Conservation (phyloP, 2,113 vertebrate genomes). For the Nycticryphes semicollaris region DNA sequence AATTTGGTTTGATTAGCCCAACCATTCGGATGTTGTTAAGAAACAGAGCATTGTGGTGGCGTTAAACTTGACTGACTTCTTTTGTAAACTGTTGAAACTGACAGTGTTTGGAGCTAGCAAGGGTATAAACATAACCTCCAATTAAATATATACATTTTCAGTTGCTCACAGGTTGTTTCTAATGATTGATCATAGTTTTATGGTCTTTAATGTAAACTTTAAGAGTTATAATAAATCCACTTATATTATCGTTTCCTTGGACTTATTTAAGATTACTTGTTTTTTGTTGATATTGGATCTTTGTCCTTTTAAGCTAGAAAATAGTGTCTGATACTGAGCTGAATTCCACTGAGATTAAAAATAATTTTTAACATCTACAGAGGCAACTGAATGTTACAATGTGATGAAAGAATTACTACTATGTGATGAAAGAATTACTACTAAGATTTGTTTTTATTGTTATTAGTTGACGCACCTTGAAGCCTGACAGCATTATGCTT, state of each 20-base stretch:
- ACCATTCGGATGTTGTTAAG: background rate
- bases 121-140: background rate
- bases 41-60: background rate
- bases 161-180: background rate
- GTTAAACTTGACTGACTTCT: background rate
- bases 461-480: background rate
- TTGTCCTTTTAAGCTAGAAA: background rate
- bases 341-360: background rate
- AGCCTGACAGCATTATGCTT: background rate
- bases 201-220: constrained; percentile 3
- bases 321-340: background rate
- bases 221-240: background rate
- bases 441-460: background rate
- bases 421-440: background rate
- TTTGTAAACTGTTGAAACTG: background rate
- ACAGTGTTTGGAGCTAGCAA: background rate
- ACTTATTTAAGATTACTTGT: background rate
- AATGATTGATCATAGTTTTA: background rate
- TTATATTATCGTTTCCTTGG: background rate
- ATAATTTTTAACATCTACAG: background rate
- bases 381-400: background rate
- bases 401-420: background rate
- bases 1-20: background rate
- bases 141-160: background rate
- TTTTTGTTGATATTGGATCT: background rate